Conservation (phyloP, 2,888 invertebrate species). For the Diarsia brunnea region DNA sequence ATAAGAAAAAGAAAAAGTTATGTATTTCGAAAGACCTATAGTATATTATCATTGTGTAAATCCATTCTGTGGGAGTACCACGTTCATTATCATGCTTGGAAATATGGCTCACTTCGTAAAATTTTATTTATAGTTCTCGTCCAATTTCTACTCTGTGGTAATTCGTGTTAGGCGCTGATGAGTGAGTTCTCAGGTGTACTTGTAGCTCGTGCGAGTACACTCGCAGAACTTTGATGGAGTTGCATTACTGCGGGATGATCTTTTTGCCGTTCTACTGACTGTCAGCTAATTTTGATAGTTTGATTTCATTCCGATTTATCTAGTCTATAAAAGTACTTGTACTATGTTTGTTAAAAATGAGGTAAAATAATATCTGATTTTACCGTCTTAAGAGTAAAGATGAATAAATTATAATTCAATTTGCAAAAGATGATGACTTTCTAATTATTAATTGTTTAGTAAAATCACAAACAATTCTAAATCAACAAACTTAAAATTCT, state of each 20-base stretch:
- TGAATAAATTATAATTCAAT: slow-evolving; percentile 27
- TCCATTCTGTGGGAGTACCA: background rate
- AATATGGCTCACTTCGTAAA: background rate
- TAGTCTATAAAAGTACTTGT: background rate
- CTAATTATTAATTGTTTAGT: slow-evolving; percentile 44
- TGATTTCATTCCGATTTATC: background rate
- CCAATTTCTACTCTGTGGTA: slow-evolving; percentile 8
- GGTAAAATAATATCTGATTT: background rate
- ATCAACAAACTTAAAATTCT: slow-evolving; percentile 48
- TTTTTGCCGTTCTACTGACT: background rate
- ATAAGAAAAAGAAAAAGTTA: background rate
- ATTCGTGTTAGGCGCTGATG: slow-evolving; percentile 4
- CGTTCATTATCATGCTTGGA: background rate
- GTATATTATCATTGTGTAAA: background rate
- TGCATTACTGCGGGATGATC: slow-evolving; percentile 21
- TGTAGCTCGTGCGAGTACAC: too few relatives aligned
- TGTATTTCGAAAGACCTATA: background rate
- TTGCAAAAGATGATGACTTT: slow-evolving; percentile 37
- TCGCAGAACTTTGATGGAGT: slow-evolving; percentile 24
- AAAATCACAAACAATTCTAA: slow-evolving; percentile 45
- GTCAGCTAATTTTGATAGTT: background rate
- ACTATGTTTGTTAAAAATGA: background rate
- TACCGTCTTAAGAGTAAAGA: background rate
- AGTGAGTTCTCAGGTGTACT: slow-evolving; percentile 3
- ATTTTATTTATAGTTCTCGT: background rate